Evolutionary conservation across 2,797 vertebrate species (phyloP).

Genomic region (Galago senegalensis): DNA sequence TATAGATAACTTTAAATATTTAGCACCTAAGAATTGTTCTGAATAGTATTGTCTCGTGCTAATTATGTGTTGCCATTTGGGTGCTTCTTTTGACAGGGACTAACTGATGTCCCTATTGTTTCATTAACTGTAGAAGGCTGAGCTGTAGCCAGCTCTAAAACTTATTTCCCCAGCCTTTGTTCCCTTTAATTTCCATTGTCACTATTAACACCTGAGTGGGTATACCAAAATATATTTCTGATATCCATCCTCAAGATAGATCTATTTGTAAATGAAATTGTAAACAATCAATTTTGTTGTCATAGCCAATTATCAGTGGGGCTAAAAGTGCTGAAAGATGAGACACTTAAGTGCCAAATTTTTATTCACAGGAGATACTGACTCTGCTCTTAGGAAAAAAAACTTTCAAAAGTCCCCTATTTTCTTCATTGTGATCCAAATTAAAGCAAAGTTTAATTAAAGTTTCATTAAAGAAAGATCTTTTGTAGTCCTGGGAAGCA

Average conservation of each 20-base stretch:
- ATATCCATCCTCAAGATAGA: background rate
- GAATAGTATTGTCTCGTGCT: background rate
- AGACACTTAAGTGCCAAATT: conserved; percentile 44
- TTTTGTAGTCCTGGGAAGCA: conserved; percentile 74
- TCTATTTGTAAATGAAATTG: conserved; percentile 43
- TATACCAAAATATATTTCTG: conserved; percentile 29
- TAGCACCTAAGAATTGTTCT: conserved; percentile 18
- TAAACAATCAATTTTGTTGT: conserved; percentile 59
- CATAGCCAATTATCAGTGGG: background rate
- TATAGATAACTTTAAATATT: conserved; percentile 41
- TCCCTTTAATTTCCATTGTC: background rate
- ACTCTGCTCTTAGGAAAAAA: conserved; percentile 44
- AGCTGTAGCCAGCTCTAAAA: background rate
- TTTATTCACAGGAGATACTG: conserved; percentile 63
- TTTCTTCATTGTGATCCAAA: conserved; percentile 80
- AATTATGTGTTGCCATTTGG: background rate
- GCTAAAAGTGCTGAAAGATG: background rate
- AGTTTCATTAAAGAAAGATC: conserved; percentile 81
- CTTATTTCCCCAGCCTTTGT: conserved; percentile 49
- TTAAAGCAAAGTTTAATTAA: conserved; percentile 85
- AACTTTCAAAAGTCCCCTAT: conserved; percentile 69
- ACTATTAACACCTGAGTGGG: conserved; percentile 10
- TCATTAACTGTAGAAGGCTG: conserved; percentile 13
- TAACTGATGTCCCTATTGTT: conserved; percentile 18
- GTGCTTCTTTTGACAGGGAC: background rate